Base-by-base conservation (phyloP, 2,888 invertebrate species). In the Drosophila demipolita region DNA sequence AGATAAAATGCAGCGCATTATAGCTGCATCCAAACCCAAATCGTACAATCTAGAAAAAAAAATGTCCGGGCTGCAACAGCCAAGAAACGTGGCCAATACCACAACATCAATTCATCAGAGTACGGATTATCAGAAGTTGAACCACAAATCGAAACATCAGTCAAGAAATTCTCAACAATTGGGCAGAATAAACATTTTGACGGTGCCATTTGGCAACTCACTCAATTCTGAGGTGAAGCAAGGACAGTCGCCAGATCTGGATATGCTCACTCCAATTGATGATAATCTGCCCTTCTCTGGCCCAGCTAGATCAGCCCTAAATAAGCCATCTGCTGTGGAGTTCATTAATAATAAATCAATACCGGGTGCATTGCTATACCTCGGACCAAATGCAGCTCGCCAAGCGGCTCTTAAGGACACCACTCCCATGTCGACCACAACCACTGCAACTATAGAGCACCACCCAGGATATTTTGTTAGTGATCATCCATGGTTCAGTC, bases 11-110 rank as follows among this genome's bases (percentile, higher is more conserved):
- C 6, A 54, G n/a, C 81, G 68, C 29, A 70, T 85, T 48, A 77
- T 75, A 12, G 79, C 68, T 3, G 84, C 84, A 7, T 66, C 84
- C 17, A 74, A 26, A 11, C 86, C 84, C 6, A 84, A 84, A 26
- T 58, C 63, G 0, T 49, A 57, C 26, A 33, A 45, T 4, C 50
- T 49, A 6, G 32, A 38, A 17, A 42, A 52, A 45, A 35, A 15
- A 7, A n/a, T 60, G 1, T 15, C 9, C 12, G 57, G 50, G 29
- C 52, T 42, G 17, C 55, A 23, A 40, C 40, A 9, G 32, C 36
- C 57, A 50, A 7, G 53, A 8, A 20, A 8, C 26, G 1, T 17
- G 45, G 35, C 32, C 23, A 12, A 15, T 17, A 1, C 26, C 11
- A 38, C n/a, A 26, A 38, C 17, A n/a, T n/a, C 54, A 38, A 12